Percentiles rank a stretch among this genome's conserved stretches.
These are phyloP conservation scores for Lamprotornis superbus DNA, from an alignment of 2,113 vertebrate genomes.

Conservation along the genomic window DNA sequence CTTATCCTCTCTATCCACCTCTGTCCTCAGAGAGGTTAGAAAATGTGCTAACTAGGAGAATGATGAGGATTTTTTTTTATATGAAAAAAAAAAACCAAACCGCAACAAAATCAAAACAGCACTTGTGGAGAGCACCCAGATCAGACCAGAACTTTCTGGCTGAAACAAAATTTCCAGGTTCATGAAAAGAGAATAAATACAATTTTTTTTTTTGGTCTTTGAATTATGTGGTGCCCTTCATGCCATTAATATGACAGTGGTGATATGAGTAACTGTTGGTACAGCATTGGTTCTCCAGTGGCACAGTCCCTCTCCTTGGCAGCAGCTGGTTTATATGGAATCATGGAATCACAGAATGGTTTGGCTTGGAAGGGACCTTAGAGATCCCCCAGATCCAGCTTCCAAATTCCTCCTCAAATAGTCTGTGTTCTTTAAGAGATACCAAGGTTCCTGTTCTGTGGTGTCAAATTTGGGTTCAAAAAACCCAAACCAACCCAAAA, in stretches of 20 bases:
- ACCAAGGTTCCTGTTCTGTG: not conserved
- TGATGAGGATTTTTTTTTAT: not conserved
- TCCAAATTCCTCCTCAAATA: not conserved
- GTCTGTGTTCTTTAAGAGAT: not conserved
- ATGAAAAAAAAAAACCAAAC: not conserved
- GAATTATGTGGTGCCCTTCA: conserved; percentile 1
- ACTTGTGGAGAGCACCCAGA: not conserved
- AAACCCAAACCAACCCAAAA: not conserved
- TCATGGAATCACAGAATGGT: not conserved
- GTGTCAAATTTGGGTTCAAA: not conserved
- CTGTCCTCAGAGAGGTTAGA: not conserved
- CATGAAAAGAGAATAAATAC: conserved; percentile 3
- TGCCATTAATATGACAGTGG: not conserved
- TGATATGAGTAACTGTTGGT: not conserved
- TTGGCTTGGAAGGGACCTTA: not conserved
- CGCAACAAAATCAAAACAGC: not conserved
- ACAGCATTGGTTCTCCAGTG: not conserved
- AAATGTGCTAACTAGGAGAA: not conserved
- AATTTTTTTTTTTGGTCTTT: not conserved
- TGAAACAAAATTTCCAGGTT: conserved; percentile 47
- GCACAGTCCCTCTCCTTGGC: not conserved
- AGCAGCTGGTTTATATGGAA: not conserved
- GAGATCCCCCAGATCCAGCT: not conserved
- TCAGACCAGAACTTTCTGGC: conserved; percentile 3
- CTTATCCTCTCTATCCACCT: not conserved